These are phyloP conservation scores for Melanargia galathea DNA, from an alignment of 2,888 invertebrate species.

Conservation along the genomic window DNA sequence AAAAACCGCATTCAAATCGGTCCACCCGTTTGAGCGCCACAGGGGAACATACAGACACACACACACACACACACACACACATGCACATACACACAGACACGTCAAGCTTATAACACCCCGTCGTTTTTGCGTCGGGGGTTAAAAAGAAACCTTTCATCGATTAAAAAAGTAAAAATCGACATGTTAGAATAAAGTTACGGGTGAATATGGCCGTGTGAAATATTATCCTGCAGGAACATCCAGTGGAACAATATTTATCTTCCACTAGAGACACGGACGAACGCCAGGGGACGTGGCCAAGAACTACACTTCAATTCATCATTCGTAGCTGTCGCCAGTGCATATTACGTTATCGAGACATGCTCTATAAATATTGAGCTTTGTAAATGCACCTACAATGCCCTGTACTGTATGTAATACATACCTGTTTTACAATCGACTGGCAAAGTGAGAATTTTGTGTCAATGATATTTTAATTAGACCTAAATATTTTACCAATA, in stretches of 20 bases:
- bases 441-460: background rate
- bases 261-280: conserved; percentile 26
- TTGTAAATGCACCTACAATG: background rate
- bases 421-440: background rate
- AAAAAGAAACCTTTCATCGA: too few relatives aligned
- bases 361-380: conserved; percentile 2
- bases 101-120: too few relatives aligned
- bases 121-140: too few relatives aligned
- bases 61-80: too few relatives aligned
- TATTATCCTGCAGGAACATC: conserved; percentile 17
- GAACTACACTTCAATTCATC: conserved; percentile 27
- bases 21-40: too few relatives aligned
- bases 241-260: conserved; percentile 22
- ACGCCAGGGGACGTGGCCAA: conserved; percentile 24
- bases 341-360: conserved; percentile 22
- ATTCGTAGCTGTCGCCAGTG: conserved; percentile 10
- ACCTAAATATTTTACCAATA: too few relatives aligned
- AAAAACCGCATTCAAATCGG: too few relatives aligned
- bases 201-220: conserved; percentile 17
- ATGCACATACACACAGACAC: too few relatives aligned
- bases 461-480: too few relatives aligned
- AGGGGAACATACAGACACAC: too few relatives aligned
- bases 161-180: background rate
- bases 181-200: background rate
- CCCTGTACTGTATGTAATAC: too few relatives aligned